Evolutionary conservation across 2,113 vertebrate genomes (phyloP), one percentile per base, ranked within the genome.

Genomic region (Pica pica): DNA sequence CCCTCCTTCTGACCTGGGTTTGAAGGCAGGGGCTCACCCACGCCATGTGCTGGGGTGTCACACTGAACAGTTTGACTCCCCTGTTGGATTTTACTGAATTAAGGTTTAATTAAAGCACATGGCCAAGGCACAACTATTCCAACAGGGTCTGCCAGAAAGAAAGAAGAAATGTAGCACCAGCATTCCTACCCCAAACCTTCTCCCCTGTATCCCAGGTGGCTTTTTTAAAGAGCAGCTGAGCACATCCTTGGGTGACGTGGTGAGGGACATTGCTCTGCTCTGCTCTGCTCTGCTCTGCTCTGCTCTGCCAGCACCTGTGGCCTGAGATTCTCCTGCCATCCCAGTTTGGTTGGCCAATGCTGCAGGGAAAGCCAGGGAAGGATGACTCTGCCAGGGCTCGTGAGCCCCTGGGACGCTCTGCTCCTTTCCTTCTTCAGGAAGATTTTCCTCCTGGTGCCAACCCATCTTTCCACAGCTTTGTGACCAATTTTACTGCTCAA

Each of bases 21-120:
- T 59, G 73, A 87, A 74, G n/a, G 50, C 55, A 93, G 30, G 17
- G 17, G 3, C 21, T 94, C 55, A 65, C 35, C 39, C 27, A 0
- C 6, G 28, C 18, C 50, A 53, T 0, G 1, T 20, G 16, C 16
- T 2, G 0, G 21, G 33, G 6, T 39, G 16, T 57, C 49, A 83
- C 53, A 64, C 16, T 37, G 37, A 83, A 73, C 10, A 31, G 23
- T 30, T 47, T 26, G 31, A 76, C 55, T 64, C 23, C 23, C 12
- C 4, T n/a, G 70, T 23, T 59, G 33, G 16, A 41, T 44, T 88
- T 70, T 49, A 70, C 15, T 55, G 49, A 90, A 53, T 75, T 82
- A 67, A 74, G 37, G 17, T 60, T 55, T 91, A 73, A 87, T 60
- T 39, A 60, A 69, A 65, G 52, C 30, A 27, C 1, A 10, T 0